A percentile compares a stretch with the other conserved stretches of the same genome.
phyloP scores from a whole-genome alignment of 2,797 vertebrate species.

The Aratinga solstitialis region DNA sequence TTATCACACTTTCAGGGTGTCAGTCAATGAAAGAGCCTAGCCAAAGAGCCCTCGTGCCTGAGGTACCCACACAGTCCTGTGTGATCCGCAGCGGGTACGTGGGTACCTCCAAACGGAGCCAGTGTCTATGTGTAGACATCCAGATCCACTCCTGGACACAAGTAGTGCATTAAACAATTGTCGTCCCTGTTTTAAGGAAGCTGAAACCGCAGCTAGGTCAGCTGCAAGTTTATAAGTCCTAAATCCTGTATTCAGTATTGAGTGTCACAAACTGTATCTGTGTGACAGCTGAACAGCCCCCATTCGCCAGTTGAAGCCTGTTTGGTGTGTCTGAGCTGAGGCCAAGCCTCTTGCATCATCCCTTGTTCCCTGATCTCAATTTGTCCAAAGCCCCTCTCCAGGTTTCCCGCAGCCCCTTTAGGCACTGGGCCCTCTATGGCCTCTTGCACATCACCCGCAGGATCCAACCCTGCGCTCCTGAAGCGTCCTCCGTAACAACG shows the following conservation, averaged over 20 bases:
- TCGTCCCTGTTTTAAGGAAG: neutral
- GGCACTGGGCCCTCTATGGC: no score
- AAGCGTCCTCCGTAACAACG: no score
- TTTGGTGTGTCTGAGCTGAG: neutral
- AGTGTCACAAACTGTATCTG: neutral
- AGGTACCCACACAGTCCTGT: fast-evolving
- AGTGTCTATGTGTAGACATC: fast-evolving
- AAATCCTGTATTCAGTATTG: neutral
- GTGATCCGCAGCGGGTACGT: neutral
- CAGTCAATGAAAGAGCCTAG: neutral
- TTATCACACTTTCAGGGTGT: neutral
- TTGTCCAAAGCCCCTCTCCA: neutral
- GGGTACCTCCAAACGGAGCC: no score
- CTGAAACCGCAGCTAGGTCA: neutral
- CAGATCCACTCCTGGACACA: neutral
- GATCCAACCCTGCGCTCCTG: neutral
- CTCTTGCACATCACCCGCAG: neutral
- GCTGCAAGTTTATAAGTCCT: no score
- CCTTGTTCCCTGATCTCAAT: neutral
- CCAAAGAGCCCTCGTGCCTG: neutral
- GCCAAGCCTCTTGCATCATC: neutral
- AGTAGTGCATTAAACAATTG: neutral
- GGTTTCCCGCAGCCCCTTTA: neutral
- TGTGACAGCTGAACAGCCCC: neutral
- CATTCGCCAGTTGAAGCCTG: neutral